phyloP scores from a whole-genome alignment of 2,797 vertebrate species.

The Alectoris magna region DNA sequence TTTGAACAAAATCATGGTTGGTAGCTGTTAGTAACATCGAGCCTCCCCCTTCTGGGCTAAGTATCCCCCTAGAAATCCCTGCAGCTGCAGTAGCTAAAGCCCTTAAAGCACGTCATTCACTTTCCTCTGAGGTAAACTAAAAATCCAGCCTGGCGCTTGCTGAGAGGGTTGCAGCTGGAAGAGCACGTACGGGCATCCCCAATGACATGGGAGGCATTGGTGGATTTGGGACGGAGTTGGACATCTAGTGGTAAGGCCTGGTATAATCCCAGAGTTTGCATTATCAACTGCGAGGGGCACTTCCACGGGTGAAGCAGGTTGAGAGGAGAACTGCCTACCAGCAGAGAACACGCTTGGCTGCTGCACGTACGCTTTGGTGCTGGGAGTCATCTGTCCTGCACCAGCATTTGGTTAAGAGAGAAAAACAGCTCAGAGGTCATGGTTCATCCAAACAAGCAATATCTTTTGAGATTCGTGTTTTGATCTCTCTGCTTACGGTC shows the following conservation, averaged over 20 bases:
- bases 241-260: slow-evolving; percentile 70
- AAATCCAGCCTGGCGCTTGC: not conserved
- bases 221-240: slow-evolving; percentile 61
- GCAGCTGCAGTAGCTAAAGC: not conserved
- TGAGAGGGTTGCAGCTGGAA: not conserved
- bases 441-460: not conserved
- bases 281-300: not conserved
- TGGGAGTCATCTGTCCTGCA: not conserved
- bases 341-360: accelerated
- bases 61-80: not conserved
- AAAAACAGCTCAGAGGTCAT: not conserved
- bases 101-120: not conserved
- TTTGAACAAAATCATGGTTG: not conserved
- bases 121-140: not conserved
- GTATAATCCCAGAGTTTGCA: slow-evolving; percentile 1
- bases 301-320: accelerated
- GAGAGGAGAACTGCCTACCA: not conserved
- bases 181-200: not conserved
- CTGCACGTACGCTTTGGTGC: not conserved
- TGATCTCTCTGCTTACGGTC: not conserved
- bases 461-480: not conserved
- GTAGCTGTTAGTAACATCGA: not conserved
- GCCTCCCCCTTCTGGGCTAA: not conserved
- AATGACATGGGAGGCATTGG: not conserved
- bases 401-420: not conserved